phyloP scores from a whole-genome alignment of 2,888 invertebrate genomes.

The Lithosia quadra region DNA sequence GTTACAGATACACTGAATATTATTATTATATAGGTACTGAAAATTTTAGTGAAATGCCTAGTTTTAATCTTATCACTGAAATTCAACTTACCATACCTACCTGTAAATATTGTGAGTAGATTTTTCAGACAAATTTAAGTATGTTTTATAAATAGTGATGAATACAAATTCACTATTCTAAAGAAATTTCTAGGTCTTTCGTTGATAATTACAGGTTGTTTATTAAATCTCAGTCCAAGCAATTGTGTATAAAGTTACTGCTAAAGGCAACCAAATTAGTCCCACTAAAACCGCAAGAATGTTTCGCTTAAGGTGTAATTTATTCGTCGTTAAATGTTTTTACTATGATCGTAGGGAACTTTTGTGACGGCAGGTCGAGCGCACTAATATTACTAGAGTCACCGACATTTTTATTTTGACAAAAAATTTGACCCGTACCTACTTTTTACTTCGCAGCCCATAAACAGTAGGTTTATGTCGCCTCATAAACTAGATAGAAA shows the following conservation, averaged over 20 bases:
- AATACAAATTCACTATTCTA: background rate
- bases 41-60: too few relatives aligned
- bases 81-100: too few relatives aligned
- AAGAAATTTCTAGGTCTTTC: background rate
- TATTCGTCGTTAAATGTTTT: constrained; percentile 24
- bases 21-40: too few relatives aligned
- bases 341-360: constrained; percentile 6
- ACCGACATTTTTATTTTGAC: background rate
- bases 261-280: background rate
- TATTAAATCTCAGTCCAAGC: too few relatives aligned
- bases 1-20: too few relatives aligned
- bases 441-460: background rate
- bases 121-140: too few relatives aligned
- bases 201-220: background rate
- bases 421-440: background rate
- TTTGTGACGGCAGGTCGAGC: constrained; percentile 5
- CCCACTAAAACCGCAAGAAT: constrained; percentile 12
- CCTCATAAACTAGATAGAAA: background rate
- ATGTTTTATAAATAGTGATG: too few relatives aligned
- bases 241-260: background rate
- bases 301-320: constrained; percentile 15
- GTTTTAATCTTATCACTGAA: too few relatives aligned
- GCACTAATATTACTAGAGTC: constrained; percentile 2
- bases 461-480: background rate
- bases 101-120: too few relatives aligned